These are phyloP conservation scores for Ichneumoninae sp. DNA, from an alignment of 2,888 invertebrate genomes.

Conservation along the genomic window DNA sequence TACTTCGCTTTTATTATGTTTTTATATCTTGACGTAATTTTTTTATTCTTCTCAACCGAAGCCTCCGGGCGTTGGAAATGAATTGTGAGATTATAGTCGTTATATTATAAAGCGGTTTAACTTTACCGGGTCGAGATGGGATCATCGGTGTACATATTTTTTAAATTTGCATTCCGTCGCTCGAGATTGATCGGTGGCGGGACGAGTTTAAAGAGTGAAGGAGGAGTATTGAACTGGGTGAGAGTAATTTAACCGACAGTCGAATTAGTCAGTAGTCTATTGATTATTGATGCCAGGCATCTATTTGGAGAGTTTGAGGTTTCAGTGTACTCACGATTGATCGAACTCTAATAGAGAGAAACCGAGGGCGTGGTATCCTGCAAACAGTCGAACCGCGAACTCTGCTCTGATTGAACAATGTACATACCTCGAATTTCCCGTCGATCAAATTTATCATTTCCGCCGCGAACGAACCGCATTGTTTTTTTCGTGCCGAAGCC, in stretches of 20 bases:
- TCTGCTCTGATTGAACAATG: background rate
- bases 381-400: conserved; percentile 7
- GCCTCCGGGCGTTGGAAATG: too few relatives aligned
- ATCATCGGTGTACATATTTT: background rate
- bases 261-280: conserved; percentile 29
- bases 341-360: conserved; percentile 23
- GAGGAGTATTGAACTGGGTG: background rate
- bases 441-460: background rate
- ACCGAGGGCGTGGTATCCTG: background rate
- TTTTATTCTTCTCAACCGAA: conserved; percentile 30
- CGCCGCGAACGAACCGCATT: background rate
- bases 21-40: background rate
- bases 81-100: background rate
- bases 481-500: background rate
- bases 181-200: background rate
- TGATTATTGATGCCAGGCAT: conserved; percentile 12
- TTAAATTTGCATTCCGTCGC: background rate
- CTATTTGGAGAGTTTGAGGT: conserved; percentile 32
- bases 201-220: background rate
- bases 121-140: background rate
- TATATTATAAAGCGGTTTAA: background rate
- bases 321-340: conserved; percentile 35
- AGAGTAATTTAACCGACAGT: background rate
- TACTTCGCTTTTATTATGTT: conserved; percentile 21
- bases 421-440: background rate